Evolutionary conservation across 2,888 invertebrate species (phyloP), one percentile per base, ranked within the genome.

Genomic region (Eupithecia subfuscata): DNA sequence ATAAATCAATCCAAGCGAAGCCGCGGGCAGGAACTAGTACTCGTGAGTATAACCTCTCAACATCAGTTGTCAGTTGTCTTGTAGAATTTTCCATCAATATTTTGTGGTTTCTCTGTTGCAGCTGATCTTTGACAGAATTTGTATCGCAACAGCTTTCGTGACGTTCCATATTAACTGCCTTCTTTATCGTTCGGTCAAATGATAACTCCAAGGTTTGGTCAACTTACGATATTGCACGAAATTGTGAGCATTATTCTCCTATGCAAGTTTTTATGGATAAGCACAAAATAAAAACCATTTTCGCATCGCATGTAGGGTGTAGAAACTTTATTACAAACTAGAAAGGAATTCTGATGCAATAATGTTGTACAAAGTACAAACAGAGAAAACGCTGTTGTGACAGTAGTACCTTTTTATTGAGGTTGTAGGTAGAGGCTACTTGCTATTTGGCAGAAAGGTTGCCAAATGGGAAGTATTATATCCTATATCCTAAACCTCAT

Each of bases 111-210:
- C 9, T 40, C 22, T 72, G 34, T 75, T 70, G 11, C 45, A 64
- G n/a, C 4, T 70, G 1, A n/a, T 81, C 79, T 78, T 71, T 80
- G 77, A 30, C 70, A 74, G 75, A 80, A 80, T 73, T 56, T 40
- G 45, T 73, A 77, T 79, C 75, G 78, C 65, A 74, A 67, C 76
- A 48, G 75, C 71, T 79, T 79, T 78, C 87, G 87, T 88, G 88
- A 85, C 83, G 83, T 79, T 84, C 81, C 88, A 87, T 88, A 88
- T 88, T 88, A 88, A 86, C 86, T 83, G 81, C 82, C 83, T 84
- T 85, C 84, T 85, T 87, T 87, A 88, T 86, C 80, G 85, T 79
- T 80, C 72, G 77, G 84, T 85, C 80, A 78, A 83, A 83, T 82
- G 86, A 86, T 87, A 87, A 86, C 86, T 84, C 74, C 52, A 79